These are phyloP conservation scores for Brassicogethes aeneus DNA, from an alignment of 2,888 invertebrate genomes.

Conservation along the genomic window DNA sequence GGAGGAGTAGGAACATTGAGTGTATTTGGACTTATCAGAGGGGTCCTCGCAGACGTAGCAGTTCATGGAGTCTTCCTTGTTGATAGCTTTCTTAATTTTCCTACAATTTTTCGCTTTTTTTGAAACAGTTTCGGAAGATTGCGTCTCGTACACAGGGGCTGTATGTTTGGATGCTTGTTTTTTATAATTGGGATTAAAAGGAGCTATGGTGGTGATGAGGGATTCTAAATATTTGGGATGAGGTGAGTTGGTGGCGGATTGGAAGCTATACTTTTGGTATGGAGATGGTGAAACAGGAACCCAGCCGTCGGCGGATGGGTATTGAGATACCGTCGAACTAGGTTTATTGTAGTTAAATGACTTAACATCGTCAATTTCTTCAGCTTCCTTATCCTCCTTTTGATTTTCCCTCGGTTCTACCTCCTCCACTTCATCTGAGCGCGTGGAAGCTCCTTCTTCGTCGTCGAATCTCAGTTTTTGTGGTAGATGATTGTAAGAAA, in stretches of 20 bases:
- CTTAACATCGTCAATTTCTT: conserved; percentile 10
- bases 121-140: conserved; percentile 23
- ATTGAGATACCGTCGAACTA: conserved; percentile 26
- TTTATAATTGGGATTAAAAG: conserved; percentile 35
- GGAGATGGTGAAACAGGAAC: conserved; percentile 19
- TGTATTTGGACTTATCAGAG: conserved; percentile 46
- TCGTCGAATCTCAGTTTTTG: not conserved
- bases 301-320: conserved; percentile 20
- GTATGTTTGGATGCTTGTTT: conserved; percentile 36
- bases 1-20: conserved; percentile 49
- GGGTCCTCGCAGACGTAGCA: conserved; percentile 49
- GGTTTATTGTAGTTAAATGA: conserved; percentile 27
- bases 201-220: conserved; percentile 19
- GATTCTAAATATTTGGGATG: conserved; percentile 25
- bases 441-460: not conserved
- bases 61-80: conserved; percentile 37
- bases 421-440: not conserved
- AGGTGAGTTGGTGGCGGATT: conserved; percentile 23
- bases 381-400: conserved; percentile 14
- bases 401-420: conserved; percentile 15
- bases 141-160: conserved; percentile 15
- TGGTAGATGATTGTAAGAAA: not conserved
- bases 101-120: conserved; percentile 47
- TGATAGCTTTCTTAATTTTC: conserved; percentile 48
- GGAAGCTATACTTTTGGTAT: conserved; percentile 36